phyloP scores from a whole-genome alignment of 2,888 invertebrate genomes.

The Electrophaes corylata region DNA sequence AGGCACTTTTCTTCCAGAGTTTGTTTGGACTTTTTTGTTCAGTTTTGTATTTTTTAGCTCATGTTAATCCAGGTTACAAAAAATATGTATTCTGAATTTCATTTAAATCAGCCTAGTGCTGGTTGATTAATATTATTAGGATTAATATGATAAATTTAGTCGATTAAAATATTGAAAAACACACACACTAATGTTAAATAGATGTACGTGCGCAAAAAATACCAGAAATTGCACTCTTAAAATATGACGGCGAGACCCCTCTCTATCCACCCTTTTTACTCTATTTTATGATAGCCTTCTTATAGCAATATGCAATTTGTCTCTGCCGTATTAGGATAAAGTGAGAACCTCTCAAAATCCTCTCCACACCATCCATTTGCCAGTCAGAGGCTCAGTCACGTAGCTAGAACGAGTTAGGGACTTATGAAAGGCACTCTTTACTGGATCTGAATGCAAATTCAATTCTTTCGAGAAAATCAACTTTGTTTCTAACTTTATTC shows the following conservation, averaged over 20 bases:
- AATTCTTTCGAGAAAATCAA: not conserved
- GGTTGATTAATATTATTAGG: too few species aligned
- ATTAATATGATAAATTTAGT: too few species aligned
- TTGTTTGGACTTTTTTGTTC: too few species aligned
- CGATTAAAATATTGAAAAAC: too few species aligned
- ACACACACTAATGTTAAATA: too few species aligned
- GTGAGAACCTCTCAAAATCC: conserved; percentile 17
- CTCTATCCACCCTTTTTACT: not conserved
- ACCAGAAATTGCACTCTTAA: too few species aligned
- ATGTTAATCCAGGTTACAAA: too few species aligned
- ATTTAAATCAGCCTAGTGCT: too few species aligned
- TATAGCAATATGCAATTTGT: conserved; percentile 7
- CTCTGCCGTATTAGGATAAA: conserved; percentile 5
- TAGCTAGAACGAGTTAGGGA: conserved; percentile 16
- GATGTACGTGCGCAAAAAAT: too few species aligned
- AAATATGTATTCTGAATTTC: too few species aligned
- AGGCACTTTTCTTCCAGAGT: too few species aligned
- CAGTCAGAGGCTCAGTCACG: conserved; percentile 7
- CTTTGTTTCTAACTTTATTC: not conserved
- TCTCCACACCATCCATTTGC: conserved; percentile 8
- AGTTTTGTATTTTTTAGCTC: too few species aligned
- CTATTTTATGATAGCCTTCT: conserved; percentile 1
- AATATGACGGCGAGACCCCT: not conserved
- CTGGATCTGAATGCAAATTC: conserved; percentile 25
- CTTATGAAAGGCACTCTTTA: conserved; percentile 19